A percentile compares a stretch with the other conserved stretches of the same genome.
Conservation (phyloP, 2,797 vertebrate species). For the Gallinago solitaria region DNA sequence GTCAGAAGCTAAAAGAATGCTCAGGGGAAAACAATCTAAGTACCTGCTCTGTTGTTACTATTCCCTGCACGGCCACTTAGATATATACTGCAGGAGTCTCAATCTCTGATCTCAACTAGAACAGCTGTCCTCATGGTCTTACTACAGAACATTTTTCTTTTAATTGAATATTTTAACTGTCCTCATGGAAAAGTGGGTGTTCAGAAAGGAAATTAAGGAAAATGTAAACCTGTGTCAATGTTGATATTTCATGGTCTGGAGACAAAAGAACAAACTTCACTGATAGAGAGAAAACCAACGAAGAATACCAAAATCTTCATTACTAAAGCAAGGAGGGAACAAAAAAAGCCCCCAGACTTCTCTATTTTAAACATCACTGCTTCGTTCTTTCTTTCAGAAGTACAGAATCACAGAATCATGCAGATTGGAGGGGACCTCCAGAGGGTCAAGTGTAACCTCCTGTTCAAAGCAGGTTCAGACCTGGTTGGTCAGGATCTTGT, state of each 20-base stretch:
- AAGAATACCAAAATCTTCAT: not conserved
- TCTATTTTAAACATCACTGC: not conserved
- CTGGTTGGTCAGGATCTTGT: not conserved
- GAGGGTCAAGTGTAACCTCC: not conserved
- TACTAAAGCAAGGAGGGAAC: not conserved
- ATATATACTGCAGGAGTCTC: not conserved
- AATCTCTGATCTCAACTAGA: not conserved
- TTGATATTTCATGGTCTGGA: not conserved
- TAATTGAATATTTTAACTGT: not conserved
- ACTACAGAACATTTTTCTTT: not conserved
- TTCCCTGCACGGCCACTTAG: not conserved
- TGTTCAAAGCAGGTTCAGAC: not conserved
- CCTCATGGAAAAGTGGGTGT: not conserved
- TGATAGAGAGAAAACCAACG: not conserved
- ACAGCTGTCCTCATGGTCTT: not conserved
- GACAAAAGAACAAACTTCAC: not conserved
- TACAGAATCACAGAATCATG: not conserved
- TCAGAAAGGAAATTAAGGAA: not conserved
- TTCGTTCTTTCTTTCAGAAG: not conserved
- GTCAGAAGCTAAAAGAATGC: not conserved
- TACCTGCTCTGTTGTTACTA: not conserved
- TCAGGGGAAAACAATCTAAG: not conserved
- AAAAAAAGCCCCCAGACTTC: not conserved
- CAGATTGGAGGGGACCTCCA: rapidly evolving
- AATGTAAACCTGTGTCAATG: not conserved